A percentile compares a stretch with the other conserved stretches of the same genome.
These are phyloP conservation scores for Amphipoea lucens DNA, from an alignment of 2,888 invertebrate species.

Conservation along the genomic window DNA sequence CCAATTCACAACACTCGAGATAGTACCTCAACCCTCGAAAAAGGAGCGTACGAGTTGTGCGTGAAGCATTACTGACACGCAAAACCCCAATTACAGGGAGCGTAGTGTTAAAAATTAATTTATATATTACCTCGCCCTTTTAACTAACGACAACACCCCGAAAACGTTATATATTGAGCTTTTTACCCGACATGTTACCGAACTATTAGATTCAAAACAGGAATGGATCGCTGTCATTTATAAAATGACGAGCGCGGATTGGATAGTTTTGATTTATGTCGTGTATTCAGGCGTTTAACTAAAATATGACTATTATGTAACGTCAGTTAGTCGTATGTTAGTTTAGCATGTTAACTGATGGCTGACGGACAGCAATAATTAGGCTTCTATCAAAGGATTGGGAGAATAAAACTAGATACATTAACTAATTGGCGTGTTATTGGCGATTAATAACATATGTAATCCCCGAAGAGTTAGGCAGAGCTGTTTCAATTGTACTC, in stretches of 20 bases:
- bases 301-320: conserved; percentile 50
- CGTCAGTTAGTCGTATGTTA: conserved; percentile 47
- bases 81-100: conserved; percentile 81
- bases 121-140: conserved; percentile 73
- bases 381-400: conserved; percentile 32
- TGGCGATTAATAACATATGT: neutral
- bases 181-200: conserved; percentile 53
- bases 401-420: neutral
- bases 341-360: conserved; percentile 46
- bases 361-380: conserved; percentile 41
- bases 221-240: conserved; percentile 68
- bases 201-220: conserved; percentile 65
- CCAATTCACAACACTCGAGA: conserved; percentile 64
- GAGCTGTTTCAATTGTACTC: neutral
- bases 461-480: neutral
- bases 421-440: neutral
- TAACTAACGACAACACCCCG: conserved; percentile 62
- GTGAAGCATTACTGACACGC: conserved; percentile 82
- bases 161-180: conserved; percentile 65
- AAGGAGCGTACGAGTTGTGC: conserved; percentile 73
- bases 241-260: conserved; percentile 62
- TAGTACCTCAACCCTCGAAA: conserved; percentile 38
- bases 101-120: conserved; percentile 86
- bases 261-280: conserved; percentile 59
- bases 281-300: conserved; percentile 56